Conservation (phyloP, 2,888 invertebrate species). For the Tanypteryx hageni region DNA sequence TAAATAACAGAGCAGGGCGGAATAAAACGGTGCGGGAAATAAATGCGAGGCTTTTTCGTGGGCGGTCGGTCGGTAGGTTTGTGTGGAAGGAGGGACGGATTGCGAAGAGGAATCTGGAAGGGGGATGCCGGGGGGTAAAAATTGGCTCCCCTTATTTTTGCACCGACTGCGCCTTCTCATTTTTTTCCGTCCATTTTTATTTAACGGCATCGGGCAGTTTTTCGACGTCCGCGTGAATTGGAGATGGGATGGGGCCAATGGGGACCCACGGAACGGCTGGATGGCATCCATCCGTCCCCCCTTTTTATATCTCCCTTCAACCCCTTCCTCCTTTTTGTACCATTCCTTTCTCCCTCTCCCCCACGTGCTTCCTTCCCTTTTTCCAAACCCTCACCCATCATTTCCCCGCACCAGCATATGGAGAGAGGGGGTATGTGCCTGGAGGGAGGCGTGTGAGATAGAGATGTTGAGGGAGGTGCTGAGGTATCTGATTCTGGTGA, state of each 20-base stretch:
- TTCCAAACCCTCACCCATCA: too few species aligned
- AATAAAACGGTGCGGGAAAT: conserved; percentile 46
- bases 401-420: too few species aligned
- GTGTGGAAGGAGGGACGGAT: background rate
- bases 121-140: background rate
- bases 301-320: too few species aligned
- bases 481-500: too few species aligned
- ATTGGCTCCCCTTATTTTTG: conserved; percentile 4
- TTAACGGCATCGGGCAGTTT: conserved; percentile 7
- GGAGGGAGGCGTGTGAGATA: too few species aligned
- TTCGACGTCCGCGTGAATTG: background rate
- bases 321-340: too few species aligned
- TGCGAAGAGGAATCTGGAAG: background rate
- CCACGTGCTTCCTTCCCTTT: too few species aligned
- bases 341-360: too few species aligned
- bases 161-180: background rate
- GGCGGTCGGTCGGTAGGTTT: background rate
- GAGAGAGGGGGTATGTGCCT: too few species aligned
- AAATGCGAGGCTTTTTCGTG: conserved; percentile 47
- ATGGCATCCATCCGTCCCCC: background rate
- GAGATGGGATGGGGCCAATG: background rate
- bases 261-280: background rate
- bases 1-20: conserved; percentile 47
- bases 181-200: conserved; percentile 26
- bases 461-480: too few species aligned